Conservation (phyloP, 2,113 vertebrate genomes). For the Dryoscopus gambensis region DNA sequence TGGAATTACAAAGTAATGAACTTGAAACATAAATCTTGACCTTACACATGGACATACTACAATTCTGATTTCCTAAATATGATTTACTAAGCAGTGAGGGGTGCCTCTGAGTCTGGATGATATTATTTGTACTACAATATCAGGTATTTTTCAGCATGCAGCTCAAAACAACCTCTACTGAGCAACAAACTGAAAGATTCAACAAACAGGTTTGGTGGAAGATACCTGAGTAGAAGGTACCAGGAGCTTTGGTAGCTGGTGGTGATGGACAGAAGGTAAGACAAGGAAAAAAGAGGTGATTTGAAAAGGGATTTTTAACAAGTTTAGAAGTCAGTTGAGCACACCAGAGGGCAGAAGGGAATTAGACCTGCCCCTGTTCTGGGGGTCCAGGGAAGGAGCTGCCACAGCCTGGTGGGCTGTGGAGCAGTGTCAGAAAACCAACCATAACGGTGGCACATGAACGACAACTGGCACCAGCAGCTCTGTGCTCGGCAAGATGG, state of each 20-base stretch:
- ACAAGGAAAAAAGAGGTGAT: neutral
- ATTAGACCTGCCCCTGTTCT: neutral
- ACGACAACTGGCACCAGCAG: accelerated
- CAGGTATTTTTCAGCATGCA: neutral
- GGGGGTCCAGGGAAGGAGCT: neutral
- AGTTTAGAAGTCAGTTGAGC: neutral
- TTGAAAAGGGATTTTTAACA: neutral
- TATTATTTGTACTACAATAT: neutral
- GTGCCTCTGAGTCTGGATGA: neutral
- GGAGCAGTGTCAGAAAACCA: neutral
- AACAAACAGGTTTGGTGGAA: neutral
- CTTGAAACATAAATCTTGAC: neutral
- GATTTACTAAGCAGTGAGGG: neutral
- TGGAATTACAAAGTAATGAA: neutral
- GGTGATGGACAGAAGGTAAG: neutral
- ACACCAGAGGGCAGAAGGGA: neutral
- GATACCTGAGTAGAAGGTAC: neutral
- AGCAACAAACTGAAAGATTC: neutral
- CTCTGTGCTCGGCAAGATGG: accelerated
- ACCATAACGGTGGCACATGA: accelerated
- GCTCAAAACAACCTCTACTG: neutral
- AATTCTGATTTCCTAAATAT: neutral
- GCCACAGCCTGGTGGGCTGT: neutral
- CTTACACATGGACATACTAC: neutral
- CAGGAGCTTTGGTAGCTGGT: neutral